These are phyloP conservation scores for Crioceris asparagi DNA, from an alignment of 2,888 invertebrate species.

Conservation along the genomic window DNA sequence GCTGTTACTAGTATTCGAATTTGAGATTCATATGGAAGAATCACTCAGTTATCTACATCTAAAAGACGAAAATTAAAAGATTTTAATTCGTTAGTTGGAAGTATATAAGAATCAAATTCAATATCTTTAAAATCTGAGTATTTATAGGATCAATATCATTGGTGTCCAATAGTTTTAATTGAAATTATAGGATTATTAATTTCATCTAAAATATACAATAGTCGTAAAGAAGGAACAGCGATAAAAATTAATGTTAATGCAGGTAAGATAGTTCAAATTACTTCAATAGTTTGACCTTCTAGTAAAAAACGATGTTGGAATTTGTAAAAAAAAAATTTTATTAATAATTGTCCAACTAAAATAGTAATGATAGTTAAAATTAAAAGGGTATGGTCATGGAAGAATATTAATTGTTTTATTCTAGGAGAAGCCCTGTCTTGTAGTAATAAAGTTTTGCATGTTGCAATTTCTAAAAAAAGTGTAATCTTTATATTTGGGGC, in stretches of 20 bases:
- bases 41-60: conserved; percentile 53
- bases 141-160: conserved; percentile 45
- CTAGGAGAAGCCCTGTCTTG: conserved; percentile 52
- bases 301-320: conserved; percentile 47
- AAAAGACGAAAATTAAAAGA: conserved; percentile 44
- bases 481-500: conserved; percentile 44
- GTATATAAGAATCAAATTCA: conserved; percentile 55
- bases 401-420: conserved; percentile 57
- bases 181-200: conserved; percentile 46
- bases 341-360: conserved; percentile 48
- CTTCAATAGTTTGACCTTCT: conserved; percentile 51
- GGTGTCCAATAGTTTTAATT: conserved; percentile 52
- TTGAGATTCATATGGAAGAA: conserved; percentile 49
- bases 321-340: conserved; percentile 45
- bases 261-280: conserved; percentile 53
- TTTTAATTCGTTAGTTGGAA: conserved; percentile 37
- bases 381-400: conserved; percentile 51
- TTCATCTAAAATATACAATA: conserved; percentile 54
- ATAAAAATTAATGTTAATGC: conserved; percentile 52
- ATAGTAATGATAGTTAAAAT: conserved; percentile 52
- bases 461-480: conserved; percentile 53
- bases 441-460: conserved; percentile 46
- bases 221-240: conserved; percentile 48
- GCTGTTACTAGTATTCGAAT: conserved; percentile 53
- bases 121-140: conserved; percentile 47